Evolutionary conservation across 2,113 vertebrate species (phyloP).

Genomic region (Rhombomys opimus): DNA sequence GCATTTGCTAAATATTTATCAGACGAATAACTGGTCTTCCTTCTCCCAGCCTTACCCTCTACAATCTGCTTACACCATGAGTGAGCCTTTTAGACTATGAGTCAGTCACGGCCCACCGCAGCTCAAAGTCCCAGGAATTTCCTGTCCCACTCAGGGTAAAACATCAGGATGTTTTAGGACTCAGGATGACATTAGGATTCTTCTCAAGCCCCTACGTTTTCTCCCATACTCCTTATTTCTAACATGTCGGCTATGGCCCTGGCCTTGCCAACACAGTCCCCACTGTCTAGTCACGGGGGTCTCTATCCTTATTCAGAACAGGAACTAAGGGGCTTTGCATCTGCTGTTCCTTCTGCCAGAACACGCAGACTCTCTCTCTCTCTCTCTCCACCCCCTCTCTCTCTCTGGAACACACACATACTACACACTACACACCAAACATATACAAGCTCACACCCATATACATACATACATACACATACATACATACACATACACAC

Average conservation of each 20-base stretch:
- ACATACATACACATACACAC: not conserved
- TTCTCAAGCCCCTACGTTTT: not conserved
- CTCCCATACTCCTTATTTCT: not conserved
- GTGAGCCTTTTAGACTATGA: not conserved
- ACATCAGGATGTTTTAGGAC: not conserved
- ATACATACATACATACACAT: not conserved
- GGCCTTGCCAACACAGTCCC: not conserved
- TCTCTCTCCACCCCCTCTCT: no score
- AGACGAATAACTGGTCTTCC: not conserved
- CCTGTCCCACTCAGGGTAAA: not conserved
- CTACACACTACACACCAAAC: no score
- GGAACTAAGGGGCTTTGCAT: not conserved
- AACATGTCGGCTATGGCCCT: accelerated
- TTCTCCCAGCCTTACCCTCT: not conserved
- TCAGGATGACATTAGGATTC: not conserved
- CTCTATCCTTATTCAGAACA: not conserved
- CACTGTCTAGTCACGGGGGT: not conserved
- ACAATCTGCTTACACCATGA: not conserved
- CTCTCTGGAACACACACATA: no score
- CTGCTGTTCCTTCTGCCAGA: not conserved
- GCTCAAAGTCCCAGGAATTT: not conserved
- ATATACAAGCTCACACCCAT: not conserved
- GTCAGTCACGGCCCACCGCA: not conserved
- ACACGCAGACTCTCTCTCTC: not conserved
- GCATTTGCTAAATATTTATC: not conserved